Conservation (phyloP, 2,797 vertebrate genomes). For the Sciurus vulgaris region DNA sequence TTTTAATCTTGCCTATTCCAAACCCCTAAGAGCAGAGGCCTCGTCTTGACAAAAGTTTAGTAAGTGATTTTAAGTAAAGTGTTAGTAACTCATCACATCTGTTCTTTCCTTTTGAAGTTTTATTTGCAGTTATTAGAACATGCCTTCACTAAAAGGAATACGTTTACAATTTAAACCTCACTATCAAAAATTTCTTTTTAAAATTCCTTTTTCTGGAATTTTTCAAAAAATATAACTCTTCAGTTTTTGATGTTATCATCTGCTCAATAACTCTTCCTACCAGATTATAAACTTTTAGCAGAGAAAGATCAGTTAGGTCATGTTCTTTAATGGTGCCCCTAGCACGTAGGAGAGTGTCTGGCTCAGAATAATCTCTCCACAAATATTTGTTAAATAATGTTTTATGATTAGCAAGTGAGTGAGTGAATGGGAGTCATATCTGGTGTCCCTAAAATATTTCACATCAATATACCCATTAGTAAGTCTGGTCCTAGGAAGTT, state of each 20-base stretch:
- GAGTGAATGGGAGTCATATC: background rate
- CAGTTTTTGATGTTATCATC: background rate
- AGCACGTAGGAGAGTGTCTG: background rate
- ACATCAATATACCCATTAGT: background rate
- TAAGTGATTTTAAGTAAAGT: background rate
- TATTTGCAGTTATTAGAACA: background rate
- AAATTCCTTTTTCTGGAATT: background rate
- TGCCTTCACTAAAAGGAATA: background rate
- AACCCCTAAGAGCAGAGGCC: background rate
- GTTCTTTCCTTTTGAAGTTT: background rate
- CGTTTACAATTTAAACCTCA: background rate
- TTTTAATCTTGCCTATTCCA: background rate
- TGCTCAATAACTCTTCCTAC: background rate
- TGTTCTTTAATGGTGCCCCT: background rate
- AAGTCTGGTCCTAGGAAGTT: background rate
- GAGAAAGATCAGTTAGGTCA: background rate
- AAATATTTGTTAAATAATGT: background rate
- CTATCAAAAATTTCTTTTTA: background rate
- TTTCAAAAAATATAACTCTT: conserved; percentile 28
- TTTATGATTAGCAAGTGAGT: background rate
- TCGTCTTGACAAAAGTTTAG: background rate
- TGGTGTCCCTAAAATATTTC: background rate
- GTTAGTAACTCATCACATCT: background rate
- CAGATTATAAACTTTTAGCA: background rate
- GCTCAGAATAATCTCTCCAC: background rate